Conservation (phyloP, 2,113 vertebrate species). For the Platycercus adscitus region DNA sequence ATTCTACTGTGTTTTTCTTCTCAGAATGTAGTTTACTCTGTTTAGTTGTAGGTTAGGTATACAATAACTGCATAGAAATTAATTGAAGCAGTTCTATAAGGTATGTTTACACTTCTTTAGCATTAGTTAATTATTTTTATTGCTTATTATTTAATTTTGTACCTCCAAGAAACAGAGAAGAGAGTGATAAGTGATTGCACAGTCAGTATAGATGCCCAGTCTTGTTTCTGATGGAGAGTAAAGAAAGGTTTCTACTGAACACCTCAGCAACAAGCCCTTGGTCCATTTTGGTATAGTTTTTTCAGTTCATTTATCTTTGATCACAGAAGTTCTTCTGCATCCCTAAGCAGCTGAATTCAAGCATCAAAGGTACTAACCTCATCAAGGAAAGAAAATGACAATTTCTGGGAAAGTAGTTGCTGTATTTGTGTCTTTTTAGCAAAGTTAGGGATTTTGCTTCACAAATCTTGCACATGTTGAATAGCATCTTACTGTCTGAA, state of each 20-base stretch:
- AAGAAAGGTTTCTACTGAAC: not conserved
- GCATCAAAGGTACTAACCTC: not conserved
- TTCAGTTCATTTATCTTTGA: not conserved
- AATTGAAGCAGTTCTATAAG: not conserved
- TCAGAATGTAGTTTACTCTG: not conserved
- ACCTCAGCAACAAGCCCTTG: not conserved
- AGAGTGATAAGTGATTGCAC: not conserved
- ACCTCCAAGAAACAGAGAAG: not conserved
- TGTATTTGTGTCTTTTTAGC: not conserved
- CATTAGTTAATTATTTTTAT: slow-evolving; percentile 5
- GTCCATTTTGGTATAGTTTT: not conserved
- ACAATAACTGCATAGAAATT: not conserved
- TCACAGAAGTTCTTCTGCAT: not conserved
- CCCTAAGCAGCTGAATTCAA: not conserved
- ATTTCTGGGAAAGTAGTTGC: not conserved
- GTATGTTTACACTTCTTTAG: not conserved
- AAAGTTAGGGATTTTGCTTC: not conserved
- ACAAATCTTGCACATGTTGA: not conserved
- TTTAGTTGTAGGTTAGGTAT: not conserved
- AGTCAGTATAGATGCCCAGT: not conserved
- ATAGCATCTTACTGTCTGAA: not conserved
- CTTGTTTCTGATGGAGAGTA: not conserved
- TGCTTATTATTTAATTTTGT: not conserved
- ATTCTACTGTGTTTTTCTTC: not conserved
- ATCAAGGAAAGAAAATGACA: not conserved